A percentile compares a stretch with the other conserved stretches of the same genome.
Conservation (phyloP, 2,113 vertebrate genomes). For the Isurus oxyrinchus region DNA sequence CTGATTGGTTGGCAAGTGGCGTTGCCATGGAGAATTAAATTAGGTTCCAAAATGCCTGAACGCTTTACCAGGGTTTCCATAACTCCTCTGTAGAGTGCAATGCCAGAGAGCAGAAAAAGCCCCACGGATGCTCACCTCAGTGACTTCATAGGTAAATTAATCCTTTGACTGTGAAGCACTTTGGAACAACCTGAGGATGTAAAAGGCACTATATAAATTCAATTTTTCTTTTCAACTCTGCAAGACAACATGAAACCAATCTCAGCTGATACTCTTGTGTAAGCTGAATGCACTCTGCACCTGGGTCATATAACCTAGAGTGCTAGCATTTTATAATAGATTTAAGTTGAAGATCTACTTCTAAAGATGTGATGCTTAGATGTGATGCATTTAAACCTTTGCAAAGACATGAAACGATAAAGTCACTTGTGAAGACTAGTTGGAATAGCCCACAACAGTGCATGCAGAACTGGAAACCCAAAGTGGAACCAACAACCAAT, state of each 20-base stretch:
- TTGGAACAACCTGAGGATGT: too few relatives aligned
- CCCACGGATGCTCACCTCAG: too few relatives aligned
- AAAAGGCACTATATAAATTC: too few relatives aligned
- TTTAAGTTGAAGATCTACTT: background rate
- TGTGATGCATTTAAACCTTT: background rate
- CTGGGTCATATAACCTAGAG: background rate
- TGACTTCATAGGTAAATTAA: too few relatives aligned
- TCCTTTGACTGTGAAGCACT: too few relatives aligned
- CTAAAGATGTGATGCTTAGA: background rate
- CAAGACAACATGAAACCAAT: background rate
- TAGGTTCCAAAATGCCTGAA: too few relatives aligned
- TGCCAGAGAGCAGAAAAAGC: too few relatives aligned
- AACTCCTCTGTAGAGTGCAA: too few relatives aligned
- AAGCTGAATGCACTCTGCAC: background rate
- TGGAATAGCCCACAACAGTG: background rate
- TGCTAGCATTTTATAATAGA: background rate
- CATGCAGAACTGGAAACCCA: background rate
- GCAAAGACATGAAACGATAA: background rate
- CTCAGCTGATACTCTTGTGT: background rate
- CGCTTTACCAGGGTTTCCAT: too few relatives aligned
- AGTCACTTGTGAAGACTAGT: background rate
- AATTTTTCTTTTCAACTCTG: background rate
- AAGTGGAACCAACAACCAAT: background rate
- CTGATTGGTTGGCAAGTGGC: too few relatives aligned
- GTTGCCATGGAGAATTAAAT: too few relatives aligned